Evolutionary conservation across 30 jellyfish, hydroid and myxozoan genomes (phyloP), one percentile per base, ranked within the genome.

Genomic region (Euphysa ruthae): DNA sequence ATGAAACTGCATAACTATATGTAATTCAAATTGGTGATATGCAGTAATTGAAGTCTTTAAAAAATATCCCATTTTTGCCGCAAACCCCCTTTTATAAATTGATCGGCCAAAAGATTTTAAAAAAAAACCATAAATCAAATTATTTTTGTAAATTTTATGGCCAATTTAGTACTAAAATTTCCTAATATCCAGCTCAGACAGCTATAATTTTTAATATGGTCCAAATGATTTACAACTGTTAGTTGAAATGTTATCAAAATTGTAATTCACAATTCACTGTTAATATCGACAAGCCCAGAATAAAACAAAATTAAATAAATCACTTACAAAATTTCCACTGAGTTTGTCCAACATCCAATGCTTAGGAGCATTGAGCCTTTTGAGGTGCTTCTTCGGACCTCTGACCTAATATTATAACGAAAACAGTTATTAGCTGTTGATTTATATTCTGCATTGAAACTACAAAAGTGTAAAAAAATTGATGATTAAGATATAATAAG

Each of bases 311-410:
- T 22, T 22, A 69, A 65, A 38, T 7, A 21, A 5, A 3, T 15
- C 4, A 80, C 95, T 73, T 75, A 90, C 98, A 58, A 81, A 90
- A 33, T 70, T 72, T 15, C 98, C 98, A 71, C 95, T 79, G 55
- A 90, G 85, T 73, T 90, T 90, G 71, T 90, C 98, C 91, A 90
- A 77, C 98, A 90, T 90, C 98, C 98, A 90, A 90, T 90, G 98
- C 80, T 77, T 90, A 1, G 98, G 98, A 16, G 98, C 98, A 82
- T 90, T 69, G 77, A 90, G 95, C 82, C 98, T 90, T 85, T 90
- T 90, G 90, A 90, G 93, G 79, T 90, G 98, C 79, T 90, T 90
- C 87, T 75, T 90, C 68, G 98, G 98, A 54, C 98, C 98, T 54
- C 98, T 90, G 60, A 92, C 80, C 96, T 85, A 55, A 65, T 49